phyloP scores from a whole-genome alignment of 2,888 invertebrate species.

The Eilema caniola region DNA sequence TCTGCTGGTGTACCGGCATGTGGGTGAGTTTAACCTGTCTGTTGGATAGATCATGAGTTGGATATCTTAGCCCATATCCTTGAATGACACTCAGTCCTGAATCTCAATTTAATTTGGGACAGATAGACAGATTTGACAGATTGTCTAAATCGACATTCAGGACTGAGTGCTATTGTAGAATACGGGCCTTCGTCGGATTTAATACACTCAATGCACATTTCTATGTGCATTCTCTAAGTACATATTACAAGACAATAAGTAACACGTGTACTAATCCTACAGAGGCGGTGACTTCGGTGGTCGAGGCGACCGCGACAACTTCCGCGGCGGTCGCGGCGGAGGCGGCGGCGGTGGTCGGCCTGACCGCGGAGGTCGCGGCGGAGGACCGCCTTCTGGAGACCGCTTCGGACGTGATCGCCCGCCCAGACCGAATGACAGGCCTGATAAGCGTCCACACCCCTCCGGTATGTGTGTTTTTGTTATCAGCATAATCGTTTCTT shows the following conservation, averaged over 20 bases:
- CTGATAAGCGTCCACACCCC: constrained; percentile 52
- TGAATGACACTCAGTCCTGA: too few relatives aligned
- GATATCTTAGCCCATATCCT: too few relatives aligned
- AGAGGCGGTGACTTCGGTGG: constrained; percentile 23
- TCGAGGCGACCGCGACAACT: constrained; percentile 15
- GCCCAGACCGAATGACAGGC: constrained; percentile 39
- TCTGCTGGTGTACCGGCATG: too few relatives aligned
- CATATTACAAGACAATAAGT: neutral
- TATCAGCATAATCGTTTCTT: too few relatives aligned
- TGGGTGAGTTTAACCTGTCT: too few relatives aligned
- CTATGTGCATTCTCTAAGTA: neutral
- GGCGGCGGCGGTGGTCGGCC: constrained; percentile 34
- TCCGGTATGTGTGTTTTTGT: neutral
- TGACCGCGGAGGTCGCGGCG: constrained; percentile 23
- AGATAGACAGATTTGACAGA: too few relatives aligned
- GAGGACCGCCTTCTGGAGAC: constrained; percentile 21
- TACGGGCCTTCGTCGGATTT: too few relatives aligned
- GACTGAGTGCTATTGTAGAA: too few relatives aligned
- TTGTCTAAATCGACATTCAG: too few relatives aligned
- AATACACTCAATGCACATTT: neutral
- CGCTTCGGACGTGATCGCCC: constrained; percentile 50
- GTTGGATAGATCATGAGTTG: too few relatives aligned
- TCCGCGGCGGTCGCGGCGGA: constrained; percentile 36
- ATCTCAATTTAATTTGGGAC: too few relatives aligned
- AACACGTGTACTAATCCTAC: neutral